Evolutionary conservation across 2,797 vertebrate species (phyloP).

Genomic region (Enoplosus armatus): DNA sequence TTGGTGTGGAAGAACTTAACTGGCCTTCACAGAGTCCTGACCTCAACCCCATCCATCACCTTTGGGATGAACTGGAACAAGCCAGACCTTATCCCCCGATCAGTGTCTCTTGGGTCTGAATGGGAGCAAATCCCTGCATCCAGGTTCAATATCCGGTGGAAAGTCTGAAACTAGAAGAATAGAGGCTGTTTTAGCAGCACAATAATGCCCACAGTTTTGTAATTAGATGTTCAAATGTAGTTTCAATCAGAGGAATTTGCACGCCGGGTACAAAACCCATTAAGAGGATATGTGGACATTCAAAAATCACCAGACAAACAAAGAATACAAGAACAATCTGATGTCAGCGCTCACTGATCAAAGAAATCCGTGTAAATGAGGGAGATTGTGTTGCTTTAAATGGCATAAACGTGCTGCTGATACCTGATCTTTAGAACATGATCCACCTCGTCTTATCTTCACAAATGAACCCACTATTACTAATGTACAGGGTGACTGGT

Average conservation of each 20-base stretch:
- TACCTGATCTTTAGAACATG: constrained; percentile 43
- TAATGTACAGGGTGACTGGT: constrained; percentile 10
- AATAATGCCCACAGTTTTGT: neutral
- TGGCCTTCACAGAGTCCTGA: no score
- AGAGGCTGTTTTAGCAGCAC: neutral
- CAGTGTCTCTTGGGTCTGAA: neutral
- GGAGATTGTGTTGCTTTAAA: neutral
- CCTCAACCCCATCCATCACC: neutral
- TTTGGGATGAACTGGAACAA: neutral
- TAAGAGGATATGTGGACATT: neutral
- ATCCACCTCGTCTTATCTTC: constrained; percentile 38
- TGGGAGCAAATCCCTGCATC: neutral
- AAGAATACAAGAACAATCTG: neutral
- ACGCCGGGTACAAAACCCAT: neutral
- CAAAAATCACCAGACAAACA: neutral
- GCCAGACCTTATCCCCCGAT: neutral
- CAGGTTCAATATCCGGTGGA: neutral
- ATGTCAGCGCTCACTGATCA: neutral
- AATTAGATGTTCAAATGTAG: neutral
- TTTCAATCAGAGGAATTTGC: neutral
- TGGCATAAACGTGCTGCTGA: neutral
- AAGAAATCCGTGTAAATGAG: neutral
- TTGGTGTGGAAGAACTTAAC: neutral
- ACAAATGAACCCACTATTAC: constrained; percentile 41
- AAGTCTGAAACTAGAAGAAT: neutral